These are phyloP conservation scores for Eulemur albifrons DNA, from an alignment of 2,797 vertebrate genomes.

Conservation along the genomic window DNA sequence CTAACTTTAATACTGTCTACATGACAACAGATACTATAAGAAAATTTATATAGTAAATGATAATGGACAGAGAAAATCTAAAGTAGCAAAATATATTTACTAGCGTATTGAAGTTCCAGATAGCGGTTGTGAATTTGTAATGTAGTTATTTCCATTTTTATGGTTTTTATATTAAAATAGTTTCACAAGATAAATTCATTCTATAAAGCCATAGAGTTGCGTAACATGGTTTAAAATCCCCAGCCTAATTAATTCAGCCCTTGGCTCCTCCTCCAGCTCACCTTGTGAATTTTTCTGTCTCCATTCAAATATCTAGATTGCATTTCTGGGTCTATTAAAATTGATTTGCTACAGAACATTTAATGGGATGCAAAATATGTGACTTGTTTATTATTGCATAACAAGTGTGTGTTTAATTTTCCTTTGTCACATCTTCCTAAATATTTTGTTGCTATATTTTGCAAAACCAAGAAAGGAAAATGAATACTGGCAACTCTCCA, in stretches of 20 bases:
- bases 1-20: background rate
- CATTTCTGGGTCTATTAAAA: constrained; percentile 15
- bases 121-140: background rate
- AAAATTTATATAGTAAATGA: background rate
- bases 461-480: background rate
- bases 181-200: background rate
- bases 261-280: background rate
- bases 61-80: background rate
- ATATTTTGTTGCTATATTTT: constrained; percentile 62
- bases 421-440: constrained; percentile 29
- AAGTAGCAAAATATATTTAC: background rate
- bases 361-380: constrained; percentile 69
- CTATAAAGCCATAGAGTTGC: background rate
- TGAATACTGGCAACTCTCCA: background rate
- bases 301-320: constrained; percentile 16
- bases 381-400: constrained; percentile 48
- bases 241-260: background rate
- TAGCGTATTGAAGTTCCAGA: background rate
- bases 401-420: constrained; percentile 63
- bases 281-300: background rate
- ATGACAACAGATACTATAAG: background rate
- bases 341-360: constrained; percentile 21
- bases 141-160: background rate
- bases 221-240: background rate
- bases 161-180: background rate